A percentile compares a stretch with the other conserved stretches of the same genome.
Conservation (phyloP, 2,797 vertebrate genomes). For the Melanitta fusca region DNA sequence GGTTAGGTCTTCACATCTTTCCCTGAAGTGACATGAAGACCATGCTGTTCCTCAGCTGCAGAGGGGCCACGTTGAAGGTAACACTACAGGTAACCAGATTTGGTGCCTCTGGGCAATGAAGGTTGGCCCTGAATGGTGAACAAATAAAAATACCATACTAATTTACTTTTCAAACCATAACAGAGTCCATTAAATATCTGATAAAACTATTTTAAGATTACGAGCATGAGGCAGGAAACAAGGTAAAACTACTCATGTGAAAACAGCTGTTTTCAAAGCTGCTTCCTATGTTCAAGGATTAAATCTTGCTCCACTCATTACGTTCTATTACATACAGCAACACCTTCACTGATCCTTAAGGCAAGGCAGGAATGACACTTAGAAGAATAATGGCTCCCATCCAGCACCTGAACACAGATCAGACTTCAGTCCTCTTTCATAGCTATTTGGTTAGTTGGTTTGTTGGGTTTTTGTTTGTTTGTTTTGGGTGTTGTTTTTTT, state of each 20-base stretch:
- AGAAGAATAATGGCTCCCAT: not conserved
- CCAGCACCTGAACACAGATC: not conserved
- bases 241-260: not conserved
- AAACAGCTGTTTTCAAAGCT: constrained; percentile 7
- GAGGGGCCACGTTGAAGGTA: not conserved
- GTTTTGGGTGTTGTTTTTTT: not conserved
- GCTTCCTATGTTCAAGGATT: not conserved
- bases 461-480: too few relatives aligned
- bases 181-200: not conserved
- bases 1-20: not conserved
- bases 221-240: fast-evolving
- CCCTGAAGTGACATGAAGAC: not conserved
- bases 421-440: not conserved
- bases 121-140: not conserved
- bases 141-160: not conserved
- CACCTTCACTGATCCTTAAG: not conserved
- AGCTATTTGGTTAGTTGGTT: not conserved
- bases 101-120: not conserved
- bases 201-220: not conserved
- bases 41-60: not conserved
- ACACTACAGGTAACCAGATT: not conserved
- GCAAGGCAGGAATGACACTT: not conserved
- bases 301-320: not conserved
- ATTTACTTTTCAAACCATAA: not conserved
- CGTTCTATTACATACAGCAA: not conserved